Evolutionary conservation across 2,797 vertebrate genomes (phyloP).

Genomic region (Margarornis squamiger): DNA sequence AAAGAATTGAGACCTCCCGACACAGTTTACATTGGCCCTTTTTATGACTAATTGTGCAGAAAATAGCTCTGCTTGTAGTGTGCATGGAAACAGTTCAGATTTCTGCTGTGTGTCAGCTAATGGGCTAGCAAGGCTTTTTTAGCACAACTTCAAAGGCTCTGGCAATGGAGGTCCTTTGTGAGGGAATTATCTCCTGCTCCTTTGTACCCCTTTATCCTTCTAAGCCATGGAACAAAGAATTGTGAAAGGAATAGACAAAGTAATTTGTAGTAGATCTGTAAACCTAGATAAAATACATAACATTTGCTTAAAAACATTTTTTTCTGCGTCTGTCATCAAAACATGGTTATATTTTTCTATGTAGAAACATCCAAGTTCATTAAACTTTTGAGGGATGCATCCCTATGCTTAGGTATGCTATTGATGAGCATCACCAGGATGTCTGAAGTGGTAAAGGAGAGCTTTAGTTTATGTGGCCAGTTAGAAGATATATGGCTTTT

Average conservation of each 20-base stretch:
- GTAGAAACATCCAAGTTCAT: background rate
- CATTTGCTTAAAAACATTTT: slow-evolving; percentile 33
- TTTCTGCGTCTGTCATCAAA: slow-evolving; percentile 22
- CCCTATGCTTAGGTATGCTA: background rate
- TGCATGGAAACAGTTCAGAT: slow-evolving; percentile 70
- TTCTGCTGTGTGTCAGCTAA: slow-evolving; percentile 75
- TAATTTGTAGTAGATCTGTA: slow-evolving; percentile 65
- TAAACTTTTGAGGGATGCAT: background rate
- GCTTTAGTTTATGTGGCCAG: background rate
- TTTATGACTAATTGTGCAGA: slow-evolving; percentile 76
- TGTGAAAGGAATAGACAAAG: background rate
- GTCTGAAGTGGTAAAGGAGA: background rate
- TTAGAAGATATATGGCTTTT: background rate
- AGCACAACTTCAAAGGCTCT: slow-evolving; percentile 70
- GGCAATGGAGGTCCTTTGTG: slow-evolving; percentile 67
- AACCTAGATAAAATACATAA: slow-evolving; percentile 47
- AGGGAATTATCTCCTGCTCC: slow-evolving; percentile 69
- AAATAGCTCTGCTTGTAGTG: slow-evolving; percentile 70
- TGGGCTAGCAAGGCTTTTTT: slow-evolving; percentile 65
- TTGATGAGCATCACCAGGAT: background rate
- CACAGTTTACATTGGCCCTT: slow-evolving; percentile 74
- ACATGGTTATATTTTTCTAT: background rate
- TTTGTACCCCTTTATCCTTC: slow-evolving; percentile 64
- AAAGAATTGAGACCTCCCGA: slow-evolving; percentile 73
- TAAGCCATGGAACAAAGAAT: slow-evolving; percentile 59